These are phyloP conservation scores for Lytechinus variegatus DNA, from an alignment of 35 echinoderm and acorn worm species.

Conservation along the genomic window DNA sequence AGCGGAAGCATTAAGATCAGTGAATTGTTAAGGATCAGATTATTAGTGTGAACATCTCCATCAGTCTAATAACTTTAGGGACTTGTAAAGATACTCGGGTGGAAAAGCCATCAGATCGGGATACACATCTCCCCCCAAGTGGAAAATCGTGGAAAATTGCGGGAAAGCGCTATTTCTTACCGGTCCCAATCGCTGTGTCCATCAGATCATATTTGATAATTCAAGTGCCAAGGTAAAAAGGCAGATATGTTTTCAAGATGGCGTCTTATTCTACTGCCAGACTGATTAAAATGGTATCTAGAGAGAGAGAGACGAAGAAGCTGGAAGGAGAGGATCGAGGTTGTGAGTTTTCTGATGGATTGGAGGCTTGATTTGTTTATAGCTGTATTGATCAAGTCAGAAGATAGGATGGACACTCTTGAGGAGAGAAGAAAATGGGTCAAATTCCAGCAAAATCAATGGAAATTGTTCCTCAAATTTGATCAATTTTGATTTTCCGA, in stretches of 20 bases:
- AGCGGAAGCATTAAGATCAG: too few species aligned
- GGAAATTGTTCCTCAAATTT: neutral
- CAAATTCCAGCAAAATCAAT: neutral
- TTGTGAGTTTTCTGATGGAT: neutral
- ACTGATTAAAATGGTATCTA: neutral
- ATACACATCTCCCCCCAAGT: slow-evolving; percentile 14
- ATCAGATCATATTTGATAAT: slow-evolving; percentile 7
- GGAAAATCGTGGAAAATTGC: slow-evolving; percentile 37
- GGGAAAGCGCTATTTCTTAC: slow-evolving; percentile 23
- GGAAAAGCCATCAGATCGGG: slow-evolving; percentile 37
- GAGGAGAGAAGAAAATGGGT: neutral
- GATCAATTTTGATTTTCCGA: neutral
- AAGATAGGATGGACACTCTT: neutral
- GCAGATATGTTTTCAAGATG: neutral
- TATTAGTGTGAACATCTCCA: neutral
- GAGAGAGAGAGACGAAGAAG: neutral
- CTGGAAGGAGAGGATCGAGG: neutral
- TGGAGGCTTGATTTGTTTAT: slow-evolving; percentile 9
- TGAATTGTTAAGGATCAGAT: neutral
- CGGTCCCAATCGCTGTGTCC: neutral
- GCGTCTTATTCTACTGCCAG: neutral
- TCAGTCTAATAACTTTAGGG: neutral
- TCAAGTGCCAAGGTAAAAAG: neutral
- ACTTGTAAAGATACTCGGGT: slow-evolving; percentile 18
- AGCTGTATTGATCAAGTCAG: neutral